Percentiles rank a stretch among this genome's conserved stretches.
Evolutionary conservation across 2,113 vertebrate species (phyloP).

Genomic region (Balaeniceps rex): DNA sequence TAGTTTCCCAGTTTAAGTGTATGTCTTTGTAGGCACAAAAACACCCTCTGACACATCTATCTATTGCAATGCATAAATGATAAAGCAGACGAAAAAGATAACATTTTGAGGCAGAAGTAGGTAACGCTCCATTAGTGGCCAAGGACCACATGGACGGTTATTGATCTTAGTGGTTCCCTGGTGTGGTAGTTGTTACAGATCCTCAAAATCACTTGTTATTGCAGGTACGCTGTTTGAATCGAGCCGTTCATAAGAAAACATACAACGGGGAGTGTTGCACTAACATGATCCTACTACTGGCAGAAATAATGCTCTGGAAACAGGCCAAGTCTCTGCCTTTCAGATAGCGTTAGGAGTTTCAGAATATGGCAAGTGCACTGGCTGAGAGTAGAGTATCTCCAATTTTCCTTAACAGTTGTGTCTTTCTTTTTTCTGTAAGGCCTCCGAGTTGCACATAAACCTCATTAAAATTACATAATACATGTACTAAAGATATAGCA

Average conservation of each 20-base stretch:
- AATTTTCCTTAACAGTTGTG: background rate
- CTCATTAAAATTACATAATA: background rate
- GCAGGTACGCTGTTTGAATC: background rate
- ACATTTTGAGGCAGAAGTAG: background rate
- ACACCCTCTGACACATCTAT: background rate
- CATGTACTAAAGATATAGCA: background rate
- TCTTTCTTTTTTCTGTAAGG: background rate
- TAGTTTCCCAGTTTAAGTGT: background rate
- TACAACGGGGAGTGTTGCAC: accelerated
- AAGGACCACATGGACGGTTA: background rate
- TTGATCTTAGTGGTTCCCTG: background rate
- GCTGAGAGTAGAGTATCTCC: background rate
- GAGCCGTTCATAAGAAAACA: background rate
- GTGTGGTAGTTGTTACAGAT: background rate
- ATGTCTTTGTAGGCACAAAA: background rate
- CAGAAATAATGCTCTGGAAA: background rate
- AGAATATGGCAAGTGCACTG: background rate
- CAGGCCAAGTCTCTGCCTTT: background rate
- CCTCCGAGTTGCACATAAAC: background rate
- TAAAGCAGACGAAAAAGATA: background rate
- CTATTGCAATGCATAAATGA: background rate
- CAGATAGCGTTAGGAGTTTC: background rate
- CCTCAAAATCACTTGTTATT: background rate
- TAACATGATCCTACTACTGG: background rate
- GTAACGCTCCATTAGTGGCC: background rate